Conservation (phyloP, 2,888 invertebrate species). For the Chalcis sispes region DNA sequence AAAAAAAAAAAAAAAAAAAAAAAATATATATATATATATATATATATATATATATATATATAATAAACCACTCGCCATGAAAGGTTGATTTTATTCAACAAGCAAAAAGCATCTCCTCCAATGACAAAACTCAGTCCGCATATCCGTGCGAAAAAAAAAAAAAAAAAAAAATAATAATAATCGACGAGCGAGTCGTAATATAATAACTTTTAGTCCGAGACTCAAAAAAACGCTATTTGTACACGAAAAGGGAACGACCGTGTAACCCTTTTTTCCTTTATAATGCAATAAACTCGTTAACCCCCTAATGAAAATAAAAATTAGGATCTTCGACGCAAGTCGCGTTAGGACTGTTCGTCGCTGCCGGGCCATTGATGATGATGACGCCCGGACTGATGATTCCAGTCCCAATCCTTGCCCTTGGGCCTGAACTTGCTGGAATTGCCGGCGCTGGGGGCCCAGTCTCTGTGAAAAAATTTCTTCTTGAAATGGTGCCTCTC, state of each 20-base stretch:
- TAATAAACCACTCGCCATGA: background rate
- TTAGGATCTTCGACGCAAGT: slow-evolving; percentile 13
- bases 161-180: slow-evolving; percentile 15
- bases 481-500: slow-evolving; percentile 86
- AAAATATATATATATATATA: background rate
- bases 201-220: slow-evolving; percentile 26
- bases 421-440: slow-evolving; percentile 84
- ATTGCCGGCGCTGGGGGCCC: slow-evolving; percentile 65
- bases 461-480: slow-evolving; percentile 86
- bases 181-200: slow-evolving; percentile 43
- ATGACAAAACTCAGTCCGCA: slow-evolving; percentile 21
- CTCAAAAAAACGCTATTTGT: slow-evolving; percentile 46
- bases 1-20: slow-evolving; percentile 5
- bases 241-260: slow-evolving; percentile 23
- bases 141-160: slow-evolving; percentile 30
- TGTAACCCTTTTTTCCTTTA: background rate
- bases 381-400: slow-evolving; percentile 72
- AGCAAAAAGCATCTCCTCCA: slow-evolving; percentile 43
- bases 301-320: slow-evolving; percentile 18
- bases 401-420: slow-evolving; percentile 86
- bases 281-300: slow-evolving; percentile 12
- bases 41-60: background rate
- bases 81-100: too few species aligned
- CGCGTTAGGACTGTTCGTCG: slow-evolving; percentile 72
- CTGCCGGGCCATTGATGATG: slow-evolving; percentile 70